Evolutionary conservation across 2,113 vertebrate species (phyloP), one percentile per base, ranked within the genome.

Genomic region (Zosterops japonicus): DNA sequence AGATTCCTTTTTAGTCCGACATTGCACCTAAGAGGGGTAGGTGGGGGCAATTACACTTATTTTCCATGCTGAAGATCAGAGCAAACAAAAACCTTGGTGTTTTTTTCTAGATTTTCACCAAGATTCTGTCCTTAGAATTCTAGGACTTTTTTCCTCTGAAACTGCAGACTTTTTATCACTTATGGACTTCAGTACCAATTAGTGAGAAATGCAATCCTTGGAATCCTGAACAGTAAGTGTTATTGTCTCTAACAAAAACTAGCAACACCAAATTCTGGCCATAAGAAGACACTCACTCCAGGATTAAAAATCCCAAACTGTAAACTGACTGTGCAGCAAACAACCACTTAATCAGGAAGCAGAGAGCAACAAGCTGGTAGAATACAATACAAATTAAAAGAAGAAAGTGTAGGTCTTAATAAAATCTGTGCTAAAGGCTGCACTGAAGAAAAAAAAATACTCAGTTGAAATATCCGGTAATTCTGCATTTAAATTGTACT

Each of bases 81-180:
- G 1, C 1, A 25, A 29, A 49, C 14, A 69, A 67, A 52, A 42
- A 22, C 10, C n/a, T 42, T 60, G 3, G 1, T 3, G 0, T 0
- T 19, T 47, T 57, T 69, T 55, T 3, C 39, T 24, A 59, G 11
- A 56, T 41, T 86, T 70, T 59, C 19, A 63, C 22, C 14, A 49
- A 23, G 14, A 72, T 69, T 75, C 53, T 86, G 57, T n/a, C 35
- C 24, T 81, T 81, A 52, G 64, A 25, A 50, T 76, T 80, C 46
- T 53, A 46, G 12, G 8, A 46, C 11, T 64, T 85, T 19, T 82
- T 31, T 75, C 5, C 12, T 71, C 86, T 55, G 27, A 39, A 68
- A 27, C 14, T 70, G 14, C 1, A 75, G 23, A 39, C 12, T 36
- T 67, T 36, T 19, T 39, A 75, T 81, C 19, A 57, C 27, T 59